phyloP scores from a whole-genome alignment of 2,113 vertebrate genomes.

The Chlamydotis undulata region DNA sequence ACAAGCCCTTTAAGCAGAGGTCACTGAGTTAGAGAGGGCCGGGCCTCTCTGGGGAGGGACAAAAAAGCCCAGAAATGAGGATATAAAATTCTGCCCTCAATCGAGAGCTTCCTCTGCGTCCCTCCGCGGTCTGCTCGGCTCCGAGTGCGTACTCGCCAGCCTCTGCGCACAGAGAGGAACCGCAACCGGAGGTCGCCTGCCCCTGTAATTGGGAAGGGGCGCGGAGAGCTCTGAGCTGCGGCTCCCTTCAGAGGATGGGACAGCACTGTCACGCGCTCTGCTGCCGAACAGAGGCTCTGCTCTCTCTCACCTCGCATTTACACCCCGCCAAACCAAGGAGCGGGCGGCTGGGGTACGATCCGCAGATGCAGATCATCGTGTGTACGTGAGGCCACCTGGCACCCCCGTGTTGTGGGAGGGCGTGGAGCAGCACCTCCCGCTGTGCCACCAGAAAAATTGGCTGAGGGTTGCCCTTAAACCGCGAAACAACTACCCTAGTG shows the following conservation, averaged over 20 bases:
- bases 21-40: not conserved
- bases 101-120: not conserved
- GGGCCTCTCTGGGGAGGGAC: not conserved
- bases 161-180: not conserved
- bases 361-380: rapidly evolving
- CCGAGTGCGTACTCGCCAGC: rapidly evolving
- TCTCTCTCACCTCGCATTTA: rapidly evolving
- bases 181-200: rapidly evolving
- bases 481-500: not conserved
- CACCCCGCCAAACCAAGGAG: not conserved
- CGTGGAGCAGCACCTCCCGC: not conserved
- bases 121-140: not conserved
- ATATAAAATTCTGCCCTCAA: not conserved
- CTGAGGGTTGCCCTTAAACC: not conserved
- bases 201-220: not conserved
- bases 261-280: rapidly evolving
- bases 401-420: not conserved
- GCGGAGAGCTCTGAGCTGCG: not conserved
- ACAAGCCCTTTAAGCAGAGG: not conserved
- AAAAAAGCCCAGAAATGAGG: not conserved
- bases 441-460: not conserved
- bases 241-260: not conserved
- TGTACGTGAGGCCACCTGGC: not conserved
- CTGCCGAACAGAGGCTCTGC: not conserved
- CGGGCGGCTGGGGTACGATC: not conserved